Conservation (phyloP, 2,113 vertebrate genomes). For the Corydoras maculifer region DNA sequence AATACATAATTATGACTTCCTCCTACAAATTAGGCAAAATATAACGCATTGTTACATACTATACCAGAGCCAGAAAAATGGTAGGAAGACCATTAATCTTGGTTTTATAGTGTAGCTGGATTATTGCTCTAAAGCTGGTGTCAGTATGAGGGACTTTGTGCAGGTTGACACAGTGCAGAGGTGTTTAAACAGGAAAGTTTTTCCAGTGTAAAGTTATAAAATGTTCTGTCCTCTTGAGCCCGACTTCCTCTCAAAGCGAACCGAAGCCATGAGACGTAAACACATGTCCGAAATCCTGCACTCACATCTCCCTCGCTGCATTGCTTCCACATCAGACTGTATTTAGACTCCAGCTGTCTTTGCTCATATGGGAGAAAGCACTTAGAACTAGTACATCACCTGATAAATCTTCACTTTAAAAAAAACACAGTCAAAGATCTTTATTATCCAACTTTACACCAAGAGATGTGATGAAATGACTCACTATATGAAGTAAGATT, state of each 20-base stretch:
- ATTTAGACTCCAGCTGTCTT: slow-evolving; percentile 1
- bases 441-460: too few relatives aligned
- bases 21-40: too few relatives aligned
- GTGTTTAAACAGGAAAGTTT: slow-evolving; percentile 34
- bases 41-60: too few relatives aligned
- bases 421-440: too few relatives aligned
- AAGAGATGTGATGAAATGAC: too few relatives aligned
- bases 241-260: slow-evolving; percentile 19
- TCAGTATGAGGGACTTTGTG: slow-evolving; percentile 1
- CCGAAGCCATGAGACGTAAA: slow-evolving; percentile 25
- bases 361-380: background rate
- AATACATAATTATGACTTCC: too few relatives aligned
- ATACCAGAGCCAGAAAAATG: background rate
- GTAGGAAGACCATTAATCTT: background rate
- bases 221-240: slow-evolving; percentile 24
- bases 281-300: background rate
- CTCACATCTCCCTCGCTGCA: slow-evolving; percentile 6
- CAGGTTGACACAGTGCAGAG: slow-evolving; percentile 33
- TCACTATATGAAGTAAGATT: too few relatives aligned
- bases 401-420: background rate
- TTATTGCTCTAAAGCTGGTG: background rate
- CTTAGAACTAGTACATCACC: background rate
- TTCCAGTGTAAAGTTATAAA: slow-evolving; percentile 34
- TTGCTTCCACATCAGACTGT: background rate
- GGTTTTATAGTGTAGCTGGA: background rate